phyloP scores from a whole-genome alignment of 2,888 invertebrate species.

The Steinernema scapterisci region DNA sequence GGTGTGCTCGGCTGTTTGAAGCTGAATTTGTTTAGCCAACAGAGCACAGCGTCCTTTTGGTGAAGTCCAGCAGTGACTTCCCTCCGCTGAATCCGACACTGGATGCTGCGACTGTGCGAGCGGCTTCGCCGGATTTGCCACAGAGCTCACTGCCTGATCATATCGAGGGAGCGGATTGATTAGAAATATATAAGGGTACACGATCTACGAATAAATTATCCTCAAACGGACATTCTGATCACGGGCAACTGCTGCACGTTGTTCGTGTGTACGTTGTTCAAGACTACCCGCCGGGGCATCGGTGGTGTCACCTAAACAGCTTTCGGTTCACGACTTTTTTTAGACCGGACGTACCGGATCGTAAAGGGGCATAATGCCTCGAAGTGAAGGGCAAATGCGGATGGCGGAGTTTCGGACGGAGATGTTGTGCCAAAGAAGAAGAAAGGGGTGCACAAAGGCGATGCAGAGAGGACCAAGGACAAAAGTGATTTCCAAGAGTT shows the following conservation, averaged over 20 bases:
- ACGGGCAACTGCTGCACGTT: background rate
- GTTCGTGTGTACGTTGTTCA: background rate
- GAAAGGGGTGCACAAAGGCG: conserved; percentile 15
- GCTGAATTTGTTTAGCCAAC: conserved; percentile 1
- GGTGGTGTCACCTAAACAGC: conserved; percentile 13
- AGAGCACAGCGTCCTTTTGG: conserved; percentile 19
- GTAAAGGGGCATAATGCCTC: background rate
- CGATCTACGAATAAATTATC: background rate
- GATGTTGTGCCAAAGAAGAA: conserved; percentile 17
- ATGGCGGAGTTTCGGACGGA: conserved; percentile 1
- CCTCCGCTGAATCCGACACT: background rate
- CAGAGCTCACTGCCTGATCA: conserved; percentile 19
- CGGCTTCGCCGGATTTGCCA: conserved; percentile 13
- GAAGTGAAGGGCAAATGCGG: background rate
- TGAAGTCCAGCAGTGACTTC: conserved; percentile 7
- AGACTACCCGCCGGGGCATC: background rate
- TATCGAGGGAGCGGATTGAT: background rate
- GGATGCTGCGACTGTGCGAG: background rate
- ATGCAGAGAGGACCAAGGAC: background rate
- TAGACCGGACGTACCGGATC: background rate
- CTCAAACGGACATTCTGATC: conserved; percentile 18
- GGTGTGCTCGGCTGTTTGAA: background rate
- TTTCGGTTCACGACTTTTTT: background rate
- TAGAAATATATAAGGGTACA: conserved; percentile 19
- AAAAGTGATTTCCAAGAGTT: conserved; percentile 9